These are phyloP conservation scores for Clivina fossor DNA, from an alignment of 2,888 invertebrate species.

Conservation along the genomic window DNA sequence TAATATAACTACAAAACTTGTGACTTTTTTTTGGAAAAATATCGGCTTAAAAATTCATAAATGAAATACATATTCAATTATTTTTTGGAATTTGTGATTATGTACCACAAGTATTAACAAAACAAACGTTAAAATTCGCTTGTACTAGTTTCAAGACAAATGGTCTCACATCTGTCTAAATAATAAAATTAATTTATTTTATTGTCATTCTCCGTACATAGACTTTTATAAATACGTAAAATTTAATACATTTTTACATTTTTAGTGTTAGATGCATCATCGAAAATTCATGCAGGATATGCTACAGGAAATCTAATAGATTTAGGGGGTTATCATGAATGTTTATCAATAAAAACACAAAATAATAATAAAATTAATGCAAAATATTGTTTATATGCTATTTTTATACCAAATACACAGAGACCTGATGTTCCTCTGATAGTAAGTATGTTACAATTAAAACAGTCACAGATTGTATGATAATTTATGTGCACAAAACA, in stretches of 20 bases:
- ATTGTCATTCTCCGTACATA: background rate
- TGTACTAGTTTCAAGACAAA: background rate
- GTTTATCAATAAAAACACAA: constrained; percentile 12
- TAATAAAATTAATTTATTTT: background rate
- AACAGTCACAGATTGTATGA: background rate
- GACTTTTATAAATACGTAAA: background rate
- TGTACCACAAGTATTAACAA: background rate
- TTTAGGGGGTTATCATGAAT: constrained; percentile 33
- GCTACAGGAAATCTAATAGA: constrained; percentile 23
- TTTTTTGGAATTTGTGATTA: background rate
- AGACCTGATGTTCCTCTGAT: background rate
- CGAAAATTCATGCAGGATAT: constrained; percentile 30
- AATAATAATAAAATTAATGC: constrained; percentile 11
- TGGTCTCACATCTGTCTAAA: background rate
- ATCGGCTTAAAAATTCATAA: too few species aligned
- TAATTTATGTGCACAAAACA: background rate
- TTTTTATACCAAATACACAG: background rate
- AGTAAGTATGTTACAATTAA: background rate
- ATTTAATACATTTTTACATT: background rate
- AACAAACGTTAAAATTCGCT: background rate
- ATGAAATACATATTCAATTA: too few species aligned
- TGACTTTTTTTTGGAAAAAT: too few species aligned
- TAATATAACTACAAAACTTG: too few species aligned
- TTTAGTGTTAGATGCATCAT: constrained; percentile 33
- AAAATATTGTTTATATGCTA: constrained; percentile 32